phyloP scores from a whole-genome alignment of 2,113 vertebrate genomes.

The Sorex araneus region DNA sequence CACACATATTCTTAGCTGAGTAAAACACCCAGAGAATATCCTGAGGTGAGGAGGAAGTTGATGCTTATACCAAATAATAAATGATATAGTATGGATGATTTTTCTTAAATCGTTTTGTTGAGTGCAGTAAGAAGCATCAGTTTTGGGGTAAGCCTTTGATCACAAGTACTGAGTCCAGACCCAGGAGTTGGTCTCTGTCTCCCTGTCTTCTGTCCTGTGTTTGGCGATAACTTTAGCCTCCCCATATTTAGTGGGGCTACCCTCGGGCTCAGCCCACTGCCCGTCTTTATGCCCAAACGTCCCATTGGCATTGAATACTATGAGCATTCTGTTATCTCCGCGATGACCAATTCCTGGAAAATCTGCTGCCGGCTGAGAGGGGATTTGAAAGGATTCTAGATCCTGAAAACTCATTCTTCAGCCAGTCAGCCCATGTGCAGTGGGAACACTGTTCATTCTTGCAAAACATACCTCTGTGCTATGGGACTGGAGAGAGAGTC shows the following conservation, averaged over 20 bases:
- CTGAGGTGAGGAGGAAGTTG: background rate
- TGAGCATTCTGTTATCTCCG: fast-evolving
- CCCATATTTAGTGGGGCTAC: too few species aligned
- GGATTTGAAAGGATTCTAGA: too few species aligned
- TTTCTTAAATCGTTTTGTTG: background rate
- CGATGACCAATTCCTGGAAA: background rate
- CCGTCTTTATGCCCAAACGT: background rate
- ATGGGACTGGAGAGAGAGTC: too few species aligned
- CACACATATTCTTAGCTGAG: background rate
- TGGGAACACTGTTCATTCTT: background rate
- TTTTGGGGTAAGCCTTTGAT: background rate
- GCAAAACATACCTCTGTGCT: background rate
- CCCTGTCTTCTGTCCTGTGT: background rate
- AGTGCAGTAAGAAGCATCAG: background rate
- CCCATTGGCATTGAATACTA: background rate
- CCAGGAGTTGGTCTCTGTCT: background rate
- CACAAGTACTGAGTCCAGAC: background rate
- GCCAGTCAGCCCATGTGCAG: too few species aligned
- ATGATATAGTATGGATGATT: background rate
- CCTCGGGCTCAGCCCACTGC: background rate
- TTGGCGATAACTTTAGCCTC: background rate
- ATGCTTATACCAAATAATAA: background rate
- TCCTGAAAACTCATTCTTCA: background rate
- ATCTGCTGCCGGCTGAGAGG: background rate
- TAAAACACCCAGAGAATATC: background rate